These are phyloP conservation scores for Gulo gulo DNA, from an alignment of 2,113 vertebrate species.

Conservation along the genomic window DNA sequence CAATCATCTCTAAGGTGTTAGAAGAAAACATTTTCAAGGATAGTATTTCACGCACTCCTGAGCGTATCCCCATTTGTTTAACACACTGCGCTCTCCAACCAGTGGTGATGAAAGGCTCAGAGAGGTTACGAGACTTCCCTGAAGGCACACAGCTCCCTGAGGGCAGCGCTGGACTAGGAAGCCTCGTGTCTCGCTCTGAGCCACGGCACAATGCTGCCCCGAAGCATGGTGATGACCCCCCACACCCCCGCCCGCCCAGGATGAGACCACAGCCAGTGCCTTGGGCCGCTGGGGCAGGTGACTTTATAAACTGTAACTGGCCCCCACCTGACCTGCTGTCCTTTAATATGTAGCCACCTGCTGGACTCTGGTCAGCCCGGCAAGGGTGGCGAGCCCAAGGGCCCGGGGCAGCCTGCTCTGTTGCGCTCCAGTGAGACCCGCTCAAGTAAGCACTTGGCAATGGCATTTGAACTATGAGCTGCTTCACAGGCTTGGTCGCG, in stretches of 20 bases:
- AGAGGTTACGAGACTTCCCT: background rate
- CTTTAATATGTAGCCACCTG: background rate
- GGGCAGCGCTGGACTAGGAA: background rate
- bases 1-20: background rate
- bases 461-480: background rate
- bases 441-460: rapidly evolving
- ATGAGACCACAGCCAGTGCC: background rate
- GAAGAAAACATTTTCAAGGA: background rate
- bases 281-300: background rate
- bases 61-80: background rate
- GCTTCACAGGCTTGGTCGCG: background rate
- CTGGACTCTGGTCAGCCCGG: background rate
- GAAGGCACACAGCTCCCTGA: background rate
- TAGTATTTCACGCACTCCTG: background rate
- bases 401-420: background rate
- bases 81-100: background rate
- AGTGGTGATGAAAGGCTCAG: background rate
- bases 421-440: background rate
- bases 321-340: background rate
- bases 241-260: rapidly evolving
- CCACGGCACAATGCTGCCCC: too few species aligned
- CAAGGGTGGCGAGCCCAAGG: background rate
- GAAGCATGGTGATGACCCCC: background rate
- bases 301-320: background rate
- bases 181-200: background rate